Conservation (phyloP, 2,888 invertebrate species). For the Thyatira batis region DNA sequence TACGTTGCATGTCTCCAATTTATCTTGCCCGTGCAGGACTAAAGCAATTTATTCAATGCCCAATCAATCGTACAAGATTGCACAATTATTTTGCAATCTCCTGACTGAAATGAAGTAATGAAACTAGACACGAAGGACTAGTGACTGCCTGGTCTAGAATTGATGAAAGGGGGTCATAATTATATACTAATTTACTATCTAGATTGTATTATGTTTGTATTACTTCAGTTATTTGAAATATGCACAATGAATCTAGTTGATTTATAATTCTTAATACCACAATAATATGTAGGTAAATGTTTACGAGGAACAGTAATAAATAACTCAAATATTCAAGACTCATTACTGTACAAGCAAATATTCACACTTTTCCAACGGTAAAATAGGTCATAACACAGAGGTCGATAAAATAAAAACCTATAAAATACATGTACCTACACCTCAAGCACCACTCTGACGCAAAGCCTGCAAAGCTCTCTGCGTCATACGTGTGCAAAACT, state of each 20-base stretch:
- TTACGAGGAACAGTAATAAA: too few relatives aligned
- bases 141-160: background rate
- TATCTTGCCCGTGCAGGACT: background rate
- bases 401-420: too few relatives aligned
- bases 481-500: background rate
- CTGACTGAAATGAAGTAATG: background rate
- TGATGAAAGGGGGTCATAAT: background rate
- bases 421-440: too few relatives aligned
- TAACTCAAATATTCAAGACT: too few relatives aligned
- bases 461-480: background rate
- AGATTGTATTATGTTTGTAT: background rate
- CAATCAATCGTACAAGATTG: background rate
- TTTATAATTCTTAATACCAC: too few relatives aligned
- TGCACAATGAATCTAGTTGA: too few relatives aligned
- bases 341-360: too few relatives aligned
- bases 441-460: background rate
- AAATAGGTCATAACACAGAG: too few relatives aligned
- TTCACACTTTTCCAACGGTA: too few relatives aligned
- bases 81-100: background rate
- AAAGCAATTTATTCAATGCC: background rate
- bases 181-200: background rate
- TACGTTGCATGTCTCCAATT: background rate
- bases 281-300: too few relatives aligned
- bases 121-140: background rate
- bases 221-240: too few relatives aligned